Evolutionary conservation across 2,113 vertebrate genomes (phyloP), one percentile per base, ranked within the genome.

Genomic region (Gymnorhina tibicen): DNA sequence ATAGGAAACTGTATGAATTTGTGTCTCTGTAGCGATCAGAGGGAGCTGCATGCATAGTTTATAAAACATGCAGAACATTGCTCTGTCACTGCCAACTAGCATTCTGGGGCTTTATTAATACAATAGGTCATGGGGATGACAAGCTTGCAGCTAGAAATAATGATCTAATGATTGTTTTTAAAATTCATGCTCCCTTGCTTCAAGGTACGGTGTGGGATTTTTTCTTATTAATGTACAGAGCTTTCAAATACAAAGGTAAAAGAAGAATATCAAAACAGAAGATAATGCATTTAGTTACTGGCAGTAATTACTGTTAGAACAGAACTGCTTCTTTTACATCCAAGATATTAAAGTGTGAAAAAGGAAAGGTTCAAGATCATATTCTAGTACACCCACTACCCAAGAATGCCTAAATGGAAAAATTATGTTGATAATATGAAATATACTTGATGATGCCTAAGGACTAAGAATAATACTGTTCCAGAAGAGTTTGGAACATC

Each of bases 111-210:
- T 95, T 97, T 94, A 96, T 94, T 97, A 96, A 94, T 82, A 83
- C 78, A 91, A 79, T 50, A 93, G 73, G 72, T 91, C 91, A 85
- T 60, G 94, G 89, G 74, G 59, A 94, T 94, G 92, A 91, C 89
- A 97, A 89, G 49, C 64, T 92, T 88, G 91, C 78, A 93, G 89
- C 74, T 91, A 93, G 83, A 96, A 97, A 96, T 94, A 95, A 91
- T 89, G 84, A 94, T 69, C 53, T 84, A 95, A 60, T 78, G 70
- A 94, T 92, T 86, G 75, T 59, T 94, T 84, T 69, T 50, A 93
- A 94, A 91, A 84, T 75, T 93, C 35, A 20, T 50, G 39, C 84
- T 82, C 56, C 39, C 28, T 75, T 59, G 21, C 35, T 93, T 91
- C 80, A 53, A 75, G 63, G 9, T 58, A 35, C 21, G 3, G 67